These are phyloP conservation scores for Harlomillsia oculata DNA, from an alignment of 1,140 invertebrate species.

Conservation along the genomic window DNA sequence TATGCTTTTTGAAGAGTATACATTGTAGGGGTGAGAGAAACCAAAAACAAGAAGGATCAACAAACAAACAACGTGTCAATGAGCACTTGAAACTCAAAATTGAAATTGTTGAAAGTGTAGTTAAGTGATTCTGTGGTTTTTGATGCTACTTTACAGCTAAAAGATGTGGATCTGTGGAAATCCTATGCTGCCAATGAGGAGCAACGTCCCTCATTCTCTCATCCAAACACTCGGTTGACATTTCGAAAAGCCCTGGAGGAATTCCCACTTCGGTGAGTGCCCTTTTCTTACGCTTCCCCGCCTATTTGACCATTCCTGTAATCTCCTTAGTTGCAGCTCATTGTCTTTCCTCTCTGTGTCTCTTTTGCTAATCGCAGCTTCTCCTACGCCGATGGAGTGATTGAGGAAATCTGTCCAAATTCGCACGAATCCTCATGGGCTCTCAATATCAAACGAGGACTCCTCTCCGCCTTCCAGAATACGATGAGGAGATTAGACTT, in stretches of 20 bases:
- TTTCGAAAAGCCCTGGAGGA: slow-evolving; percentile 24
- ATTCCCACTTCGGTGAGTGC: slow-evolving; percentile 27
- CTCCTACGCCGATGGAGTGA: slow-evolving; percentile 64
- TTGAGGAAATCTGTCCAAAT: slow-evolving; percentile 65
- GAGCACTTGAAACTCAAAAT: too few species aligned
- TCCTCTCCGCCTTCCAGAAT: slow-evolving; percentile 80
- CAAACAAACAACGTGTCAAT: too few species aligned
- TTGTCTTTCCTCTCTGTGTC: too few species aligned
- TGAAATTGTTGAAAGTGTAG: too few species aligned
- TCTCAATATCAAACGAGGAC: slow-evolving; percentile 77
- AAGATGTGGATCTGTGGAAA: slow-evolving; percentile 29
- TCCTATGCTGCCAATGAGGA: slow-evolving; percentile 13
- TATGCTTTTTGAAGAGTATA: too few species aligned
- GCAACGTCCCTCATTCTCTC: slow-evolving; percentile 10
- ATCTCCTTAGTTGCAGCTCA: not conserved
- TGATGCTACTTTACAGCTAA: slow-evolving; percentile 19
- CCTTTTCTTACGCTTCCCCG: not conserved
- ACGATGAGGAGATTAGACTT: slow-evolving; percentile 75
- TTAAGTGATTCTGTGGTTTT: too few species aligned
- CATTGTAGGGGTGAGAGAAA: too few species aligned
- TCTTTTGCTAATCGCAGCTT: too few species aligned
- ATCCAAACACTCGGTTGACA: not conserved
- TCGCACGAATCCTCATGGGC: slow-evolving; percentile 61
- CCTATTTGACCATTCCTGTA: too few species aligned
- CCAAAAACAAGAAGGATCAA: too few species aligned